Evolutionary conservation across 1,140 invertebrate genomes (phyloP), one percentile per base, ranked within the genome.

Genomic region (Episyrphus balteatus): DNA sequence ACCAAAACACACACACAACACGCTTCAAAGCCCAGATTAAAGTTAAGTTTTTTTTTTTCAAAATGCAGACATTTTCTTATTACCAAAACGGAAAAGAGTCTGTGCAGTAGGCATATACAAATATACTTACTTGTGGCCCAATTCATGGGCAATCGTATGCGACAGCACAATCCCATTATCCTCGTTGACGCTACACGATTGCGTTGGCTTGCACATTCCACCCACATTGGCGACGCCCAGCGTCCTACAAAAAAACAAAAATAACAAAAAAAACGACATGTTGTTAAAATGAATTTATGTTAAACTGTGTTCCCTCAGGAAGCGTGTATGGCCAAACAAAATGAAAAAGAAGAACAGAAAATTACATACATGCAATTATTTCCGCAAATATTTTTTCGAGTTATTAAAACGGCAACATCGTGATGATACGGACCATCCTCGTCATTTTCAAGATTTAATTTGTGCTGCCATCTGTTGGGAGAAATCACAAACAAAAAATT

Each of bases 91-190:
- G 21, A 26, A 26, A 26, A 26, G 21, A 5, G 8, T 26, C 21
- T 26, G 3, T 26, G n/a, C n/a, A n/a, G n/a, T n/a, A n/a, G n/a
- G n/a, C n/a, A 5, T 26, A 26, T 14, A 37, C 6, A 11, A 5
- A 37, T 14, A 3, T 13, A 73, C 84, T 81, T 70, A 93, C 90
- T 92, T 92, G 74, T 94, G 90, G 44, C 89, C 90, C 55, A 94
- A 71, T 71, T 94, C 90, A 62, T 94, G 90, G 13, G 89, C 86
- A 53, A 94, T 87, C n/a, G 89, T 94, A 68, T 90, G 89, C 7
- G 89, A 88, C 46, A 92, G 74, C 56, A 85, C 85, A 45, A 94
- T 84, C 33, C 90, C 90, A 64, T 90, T 92, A 73, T 94, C 90
- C 68, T 92, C 86, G 61, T 91, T 92, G 55, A 94, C 84, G 55